Conservation (phyloP, 2,888 invertebrate species). For the Cataglyphis altisquamis region DNA sequence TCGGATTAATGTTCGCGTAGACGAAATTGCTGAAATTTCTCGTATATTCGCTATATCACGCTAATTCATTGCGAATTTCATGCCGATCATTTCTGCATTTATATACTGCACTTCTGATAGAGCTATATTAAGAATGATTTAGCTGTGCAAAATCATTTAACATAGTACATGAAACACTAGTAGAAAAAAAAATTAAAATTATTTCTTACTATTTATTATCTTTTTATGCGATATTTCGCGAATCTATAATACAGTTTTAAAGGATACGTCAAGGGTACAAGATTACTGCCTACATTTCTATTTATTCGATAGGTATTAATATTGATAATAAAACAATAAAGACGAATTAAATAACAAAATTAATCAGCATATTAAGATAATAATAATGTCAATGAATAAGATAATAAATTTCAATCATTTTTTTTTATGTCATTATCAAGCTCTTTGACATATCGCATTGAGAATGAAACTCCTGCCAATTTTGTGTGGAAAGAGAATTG, state of each 20-base stretch:
- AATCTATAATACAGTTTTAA: background rate
- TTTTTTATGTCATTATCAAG: background rate
- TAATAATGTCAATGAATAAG: background rate
- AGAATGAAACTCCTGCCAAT: background rate
- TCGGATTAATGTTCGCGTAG: slow-evolving; percentile 37
- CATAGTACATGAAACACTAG: background rate
- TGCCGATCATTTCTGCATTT: slow-evolving; percentile 42
- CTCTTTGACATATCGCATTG: background rate
- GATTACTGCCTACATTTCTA: background rate
- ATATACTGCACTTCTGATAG: background rate
- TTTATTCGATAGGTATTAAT: background rate
- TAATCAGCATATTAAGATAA: background rate
- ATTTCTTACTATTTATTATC: background rate
- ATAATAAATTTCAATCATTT: slow-evolving; percentile 16
- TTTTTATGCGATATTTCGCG: background rate
- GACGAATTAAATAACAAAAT: background rate
- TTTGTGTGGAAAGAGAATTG: background rate
- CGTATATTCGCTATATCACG: slow-evolving; percentile 42
- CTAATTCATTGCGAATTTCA: slow-evolving; percentile 45
- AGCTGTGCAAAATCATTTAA: background rate
- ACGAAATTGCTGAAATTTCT: slow-evolving; percentile 48
- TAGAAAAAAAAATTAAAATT: slow-evolving; percentile 18
- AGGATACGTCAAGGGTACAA: background rate
- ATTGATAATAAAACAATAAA: background rate
- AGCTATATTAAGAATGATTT: slow-evolving; percentile 30